These are phyloP conservation scores for Drosophila cardini DNA, from an alignment of 1,140 invertebrate species.

Conservation along the genomic window DNA sequence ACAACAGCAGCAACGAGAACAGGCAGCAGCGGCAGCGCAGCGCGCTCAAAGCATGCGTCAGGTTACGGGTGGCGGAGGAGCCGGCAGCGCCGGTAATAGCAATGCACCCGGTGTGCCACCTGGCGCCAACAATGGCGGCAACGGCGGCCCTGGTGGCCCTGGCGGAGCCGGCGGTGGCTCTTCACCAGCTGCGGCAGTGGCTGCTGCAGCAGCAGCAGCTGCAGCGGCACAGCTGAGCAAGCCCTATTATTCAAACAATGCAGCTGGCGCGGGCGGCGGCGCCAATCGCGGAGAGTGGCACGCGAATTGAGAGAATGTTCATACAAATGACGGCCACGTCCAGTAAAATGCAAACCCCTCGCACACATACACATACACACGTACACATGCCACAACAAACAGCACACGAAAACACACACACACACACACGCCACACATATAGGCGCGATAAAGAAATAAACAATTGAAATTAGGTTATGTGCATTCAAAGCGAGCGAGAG, in stretches of 20 bases:
- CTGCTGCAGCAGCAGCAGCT: conserved; percentile 39
- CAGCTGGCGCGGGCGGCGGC: conserved; percentile 60
- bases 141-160: conserved; percentile 55
- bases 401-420: conserved; percentile 29
- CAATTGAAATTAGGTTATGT: conserved; percentile 30
- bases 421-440: conserved; percentile 2
- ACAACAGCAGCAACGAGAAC: conserved; percentile 73
- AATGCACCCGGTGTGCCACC: conserved; percentile 64
- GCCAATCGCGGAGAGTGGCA: conserved; percentile 78
- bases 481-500: conserved; percentile 22
- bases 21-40: conserved; percentile 69
- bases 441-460: conserved; percentile 20
- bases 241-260: conserved; percentile 82
- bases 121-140: conserved; percentile 63
- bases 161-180: conserved; percentile 63
- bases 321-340: conserved; percentile 54
- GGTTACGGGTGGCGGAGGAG: conserved; percentile 69
- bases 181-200: conserved; percentile 30
- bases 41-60: conserved; percentile 79
- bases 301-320: conserved; percentile 66
- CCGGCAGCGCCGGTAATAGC: conserved; percentile 64
- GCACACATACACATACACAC: conserved; percentile 23
- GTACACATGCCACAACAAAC: conserved; percentile 13
- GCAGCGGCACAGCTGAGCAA: conserved; percentile 72
- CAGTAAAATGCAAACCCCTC: conserved; percentile 79